These are phyloP conservation scores for Sardina pilchardus DNA, from an alignment of 2,113 vertebrate species.

Conservation along the genomic window DNA sequence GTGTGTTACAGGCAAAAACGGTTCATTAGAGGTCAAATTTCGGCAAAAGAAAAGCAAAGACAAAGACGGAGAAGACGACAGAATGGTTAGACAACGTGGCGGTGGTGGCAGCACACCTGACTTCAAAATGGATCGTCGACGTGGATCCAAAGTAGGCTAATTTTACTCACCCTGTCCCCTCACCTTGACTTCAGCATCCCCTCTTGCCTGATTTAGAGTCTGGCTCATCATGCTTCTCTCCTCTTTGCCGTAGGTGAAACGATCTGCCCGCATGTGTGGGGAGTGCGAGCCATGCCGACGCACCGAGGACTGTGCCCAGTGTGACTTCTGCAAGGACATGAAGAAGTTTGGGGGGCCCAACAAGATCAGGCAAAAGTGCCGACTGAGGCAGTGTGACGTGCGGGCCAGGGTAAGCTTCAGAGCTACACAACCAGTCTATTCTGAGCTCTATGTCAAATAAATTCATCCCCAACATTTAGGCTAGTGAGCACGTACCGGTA, in stretches of 20 bases:
- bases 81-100: slow-evolving; percentile 65
- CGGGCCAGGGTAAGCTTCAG: slow-evolving; percentile 82
- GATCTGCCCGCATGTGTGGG: slow-evolving; percentile 91
- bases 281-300: slow-evolving; percentile 90
- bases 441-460: too few species aligned
- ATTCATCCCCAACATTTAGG: too few species aligned
- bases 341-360: slow-evolving; percentile 97
- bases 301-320: slow-evolving; percentile 91
- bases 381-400: slow-evolving; percentile 90
- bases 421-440: background rate
- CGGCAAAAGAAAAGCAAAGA: slow-evolving; percentile 82
- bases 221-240: background rate
- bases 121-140: slow-evolving; percentile 69
- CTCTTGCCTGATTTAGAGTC: background rate
- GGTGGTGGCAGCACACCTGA: slow-evolving; percentile 61
- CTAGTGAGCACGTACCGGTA: too few species aligned
- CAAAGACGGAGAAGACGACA: slow-evolving; percentile 70
- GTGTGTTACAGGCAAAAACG: slow-evolving; percentile 73
- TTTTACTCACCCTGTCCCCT: background rate
- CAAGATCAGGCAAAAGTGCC: slow-evolving; percentile 94
- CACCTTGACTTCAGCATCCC: background rate
- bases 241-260: slow-evolving; percentile 76
- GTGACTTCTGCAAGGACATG: slow-evolving; percentile 97
- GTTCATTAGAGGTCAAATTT: slow-evolving; percentile 81
- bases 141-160: slow-evolving; percentile 68